Evolutionary conservation across 2,113 vertebrate species (phyloP).

Genomic region (Aix galericulata): DNA sequence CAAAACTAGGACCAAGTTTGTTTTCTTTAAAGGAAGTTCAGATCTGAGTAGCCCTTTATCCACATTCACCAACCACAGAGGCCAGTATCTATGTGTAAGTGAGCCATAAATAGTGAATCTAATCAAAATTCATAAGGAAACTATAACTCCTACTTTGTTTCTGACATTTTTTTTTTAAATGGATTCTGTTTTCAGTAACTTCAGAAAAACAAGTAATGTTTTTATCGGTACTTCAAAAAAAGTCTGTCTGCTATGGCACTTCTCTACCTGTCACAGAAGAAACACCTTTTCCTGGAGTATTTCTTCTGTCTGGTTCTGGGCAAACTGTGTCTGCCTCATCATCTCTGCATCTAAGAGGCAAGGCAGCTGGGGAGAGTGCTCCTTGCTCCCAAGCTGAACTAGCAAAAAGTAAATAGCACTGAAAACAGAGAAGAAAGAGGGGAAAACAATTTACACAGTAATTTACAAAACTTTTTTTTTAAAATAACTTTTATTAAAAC

Average conservation of each 20-base stretch:
- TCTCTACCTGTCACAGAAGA: neutral
- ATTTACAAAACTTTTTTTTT: neutral
- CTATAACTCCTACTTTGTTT: neutral
- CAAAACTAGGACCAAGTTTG: neutral
- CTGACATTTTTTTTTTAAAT: neutral
- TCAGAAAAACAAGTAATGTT: neutral
- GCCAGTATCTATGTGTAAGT: neutral
- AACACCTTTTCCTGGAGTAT: neutral
- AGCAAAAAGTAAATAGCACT: neutral
- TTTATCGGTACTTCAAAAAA: neutral
- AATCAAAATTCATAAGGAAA: neutral
- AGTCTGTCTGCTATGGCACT: neutral
- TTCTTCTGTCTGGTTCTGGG: neutral
- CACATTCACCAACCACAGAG: neutral
- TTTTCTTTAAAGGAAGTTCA: neutral
- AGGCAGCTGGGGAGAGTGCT: neutral
- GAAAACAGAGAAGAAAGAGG: neutral
- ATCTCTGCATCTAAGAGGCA: neutral
- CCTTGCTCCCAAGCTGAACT: neutral
- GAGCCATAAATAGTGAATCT: neutral
- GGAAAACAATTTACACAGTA: neutral
- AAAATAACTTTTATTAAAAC: conserved; percentile 73
- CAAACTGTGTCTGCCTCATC: neutral
- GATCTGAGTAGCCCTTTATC: neutral
- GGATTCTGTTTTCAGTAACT: neutral